Evolutionary conservation across 2,888 invertebrate genomes (phyloP).

Genomic region (Trachelus tabidus): DNA sequence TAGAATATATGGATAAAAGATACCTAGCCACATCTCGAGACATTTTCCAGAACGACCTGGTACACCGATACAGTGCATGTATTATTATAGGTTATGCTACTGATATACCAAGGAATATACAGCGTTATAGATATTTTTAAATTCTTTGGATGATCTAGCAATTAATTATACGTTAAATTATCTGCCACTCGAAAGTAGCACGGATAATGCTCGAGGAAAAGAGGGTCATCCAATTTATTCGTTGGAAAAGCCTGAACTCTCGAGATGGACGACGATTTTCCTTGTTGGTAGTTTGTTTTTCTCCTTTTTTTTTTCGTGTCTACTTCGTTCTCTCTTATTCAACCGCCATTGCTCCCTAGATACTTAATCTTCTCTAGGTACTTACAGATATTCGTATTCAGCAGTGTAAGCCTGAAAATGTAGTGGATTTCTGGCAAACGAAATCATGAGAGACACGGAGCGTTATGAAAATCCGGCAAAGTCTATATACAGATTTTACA

Average conservation of each 20-base stretch:
- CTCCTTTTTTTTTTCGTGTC: neutral
- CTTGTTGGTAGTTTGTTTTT: neutral
- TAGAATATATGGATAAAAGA: neutral
- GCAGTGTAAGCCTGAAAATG: neutral
- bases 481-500: neutral
- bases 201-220: neutral
- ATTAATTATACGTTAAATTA: neutral
- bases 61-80: neutral
- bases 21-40: neutral
- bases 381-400: neutral
- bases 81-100: neutral
- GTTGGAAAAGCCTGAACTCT: neutral
- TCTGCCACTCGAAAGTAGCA: neutral
- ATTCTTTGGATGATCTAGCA: neutral
- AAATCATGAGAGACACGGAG: neutral
- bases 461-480: neutral
- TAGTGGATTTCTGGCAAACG: neutral
- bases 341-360: neutral
- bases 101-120: neutral
- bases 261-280: neutral
- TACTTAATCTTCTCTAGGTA: neutral
- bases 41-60: neutral
- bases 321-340: neutral
- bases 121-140: neutral
- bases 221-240: neutral